These are phyloP conservation scores for Etia nguti DNA, from an alignment of 2,113 vertebrate genomes.

Conservation along the genomic window DNA sequence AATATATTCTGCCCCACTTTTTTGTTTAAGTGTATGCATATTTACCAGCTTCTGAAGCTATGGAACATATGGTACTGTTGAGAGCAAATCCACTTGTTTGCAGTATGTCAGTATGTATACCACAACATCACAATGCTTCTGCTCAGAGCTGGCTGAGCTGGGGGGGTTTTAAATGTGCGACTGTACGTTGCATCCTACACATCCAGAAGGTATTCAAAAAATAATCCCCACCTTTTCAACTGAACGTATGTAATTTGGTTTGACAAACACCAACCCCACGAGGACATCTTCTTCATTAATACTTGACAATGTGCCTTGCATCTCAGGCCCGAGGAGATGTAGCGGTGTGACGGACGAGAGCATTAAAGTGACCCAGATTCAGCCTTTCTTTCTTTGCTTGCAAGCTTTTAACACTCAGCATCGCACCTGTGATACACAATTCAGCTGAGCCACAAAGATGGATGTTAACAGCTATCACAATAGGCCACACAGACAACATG, in stretches of 20 bases:
- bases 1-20: slow-evolving; percentile 30
- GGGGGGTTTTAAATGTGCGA: slow-evolving; percentile 19
- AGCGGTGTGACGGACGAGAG: slow-evolving; percentile 56
- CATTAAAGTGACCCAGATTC: slow-evolving; percentile 77
- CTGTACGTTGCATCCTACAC: slow-evolving; percentile 51
- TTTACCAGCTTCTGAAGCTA: slow-evolving; percentile 15
- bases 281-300: slow-evolving; percentile 76
- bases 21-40: slow-evolving; percentile 16
- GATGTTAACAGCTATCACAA: slow-evolving; percentile 45
- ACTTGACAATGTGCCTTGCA: slow-evolving; percentile 71
- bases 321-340: slow-evolving; percentile 61
- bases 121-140: slow-evolving; percentile 53
- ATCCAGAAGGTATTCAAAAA: slow-evolving; percentile 69
- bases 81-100: slow-evolving; percentile 40
- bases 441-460: slow-evolving; percentile 49
- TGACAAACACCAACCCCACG: slow-evolving; percentile 70
- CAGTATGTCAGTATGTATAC: slow-evolving; percentile 41
- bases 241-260: slow-evolving; percentile 74
- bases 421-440: slow-evolving; percentile 67
- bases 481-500: neutral
- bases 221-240: slow-evolving; percentile 71
- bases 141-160: slow-evolving; percentile 22
- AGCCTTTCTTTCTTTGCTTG: slow-evolving; percentile 48
- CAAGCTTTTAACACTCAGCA: slow-evolving; percentile 64
- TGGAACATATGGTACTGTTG: slow-evolving; percentile 11